Base-by-base conservation (phyloP, 2,113 vertebrate genomes). In the Hepsetus odoe region DNA sequence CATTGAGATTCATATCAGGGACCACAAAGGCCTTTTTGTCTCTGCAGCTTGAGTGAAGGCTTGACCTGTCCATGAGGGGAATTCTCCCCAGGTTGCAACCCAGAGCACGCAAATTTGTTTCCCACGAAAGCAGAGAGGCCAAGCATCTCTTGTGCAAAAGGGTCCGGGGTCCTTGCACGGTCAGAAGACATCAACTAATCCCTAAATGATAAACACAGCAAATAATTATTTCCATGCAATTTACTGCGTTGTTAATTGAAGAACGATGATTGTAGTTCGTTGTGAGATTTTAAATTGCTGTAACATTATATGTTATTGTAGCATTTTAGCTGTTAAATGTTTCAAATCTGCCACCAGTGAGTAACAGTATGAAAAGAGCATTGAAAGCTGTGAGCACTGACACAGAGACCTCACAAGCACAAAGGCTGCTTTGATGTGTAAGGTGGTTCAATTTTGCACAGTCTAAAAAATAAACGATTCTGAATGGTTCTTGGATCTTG, bases 21-120 rank as follows among this genome's bases (percentile, higher is more conserved):
- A 68, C 51, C 80, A 90, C 87, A 90, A 90, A 85, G 84, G 65
- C 1, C 62, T 86, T 85, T 88, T 91, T 91, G 86, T 90, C 80
- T 85, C 67, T 67, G 32, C 73, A 83, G 73, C 83, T 74, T 64
- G 72, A 84, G 82, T 80, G 74, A 74, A 72, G 79, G 68, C 78
- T 71, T 68, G 64, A 87, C 81, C 77, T 87, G 83, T 75, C 51
- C 49, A 74, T 76, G 65, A 65, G 62, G 30, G 79, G 55, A 70
- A 80, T 42, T 49, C 71, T 40, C 42, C 61, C 75, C 74, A 73
- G 44, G 77, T 69, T 83, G 67, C 64, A 64, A 16, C 62, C 40
- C 66, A 72, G 55, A 70, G 55, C 76, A 33, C 33, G 59, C 69
- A 28, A 64, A 30, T 55, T 44, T 11, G 30, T 71, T 72, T 70